phyloP scores from a whole-genome alignment of 2,888 invertebrate genomes.

The Chrysomela aeneicollis region DNA sequence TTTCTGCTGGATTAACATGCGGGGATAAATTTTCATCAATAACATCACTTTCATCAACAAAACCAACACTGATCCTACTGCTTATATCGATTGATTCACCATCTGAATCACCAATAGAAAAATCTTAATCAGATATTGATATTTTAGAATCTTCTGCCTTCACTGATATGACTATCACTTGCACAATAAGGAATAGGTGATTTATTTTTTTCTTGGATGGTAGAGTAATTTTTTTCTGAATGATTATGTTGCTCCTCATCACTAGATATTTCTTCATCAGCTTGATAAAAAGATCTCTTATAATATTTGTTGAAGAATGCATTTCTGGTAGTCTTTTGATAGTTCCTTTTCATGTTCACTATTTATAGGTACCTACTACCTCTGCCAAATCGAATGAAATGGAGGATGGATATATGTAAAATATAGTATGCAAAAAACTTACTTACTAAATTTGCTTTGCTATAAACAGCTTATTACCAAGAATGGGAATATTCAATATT shows the following conservation, averaged over 20 bases:
- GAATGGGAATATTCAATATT: too few species aligned
- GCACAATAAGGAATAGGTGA: slow-evolving; percentile 1
- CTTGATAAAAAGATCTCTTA: slow-evolving; percentile 4
- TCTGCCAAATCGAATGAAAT: slow-evolving; percentile 1
- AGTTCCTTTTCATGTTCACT: slow-evolving; percentile 8
- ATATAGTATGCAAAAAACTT: neutral
- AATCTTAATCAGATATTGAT: slow-evolving; percentile 6
- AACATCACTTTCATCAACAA: slow-evolving; percentile 1
- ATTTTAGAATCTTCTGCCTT: neutral
- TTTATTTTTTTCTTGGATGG: neutral
- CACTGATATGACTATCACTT: neutral
- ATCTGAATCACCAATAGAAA: slow-evolving; percentile 8
- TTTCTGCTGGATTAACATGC: neutral
- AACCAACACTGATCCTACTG: neutral
- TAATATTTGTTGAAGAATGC: slow-evolving; percentile 15
- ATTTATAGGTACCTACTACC: neutral
- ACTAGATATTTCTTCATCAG: slow-evolving; percentile 7
- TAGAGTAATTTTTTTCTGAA: neutral
- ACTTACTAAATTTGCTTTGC: neutral
- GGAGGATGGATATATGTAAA: too few species aligned
- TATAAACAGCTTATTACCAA: too few species aligned
- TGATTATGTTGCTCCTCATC: slow-evolving; percentile 9
- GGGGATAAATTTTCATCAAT: neutral
- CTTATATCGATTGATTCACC: neutral
- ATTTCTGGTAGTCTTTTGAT: slow-evolving; percentile 13